Conservation (phyloP, 2,888 invertebrate species). For the Glaucopsyche alexis region DNA sequence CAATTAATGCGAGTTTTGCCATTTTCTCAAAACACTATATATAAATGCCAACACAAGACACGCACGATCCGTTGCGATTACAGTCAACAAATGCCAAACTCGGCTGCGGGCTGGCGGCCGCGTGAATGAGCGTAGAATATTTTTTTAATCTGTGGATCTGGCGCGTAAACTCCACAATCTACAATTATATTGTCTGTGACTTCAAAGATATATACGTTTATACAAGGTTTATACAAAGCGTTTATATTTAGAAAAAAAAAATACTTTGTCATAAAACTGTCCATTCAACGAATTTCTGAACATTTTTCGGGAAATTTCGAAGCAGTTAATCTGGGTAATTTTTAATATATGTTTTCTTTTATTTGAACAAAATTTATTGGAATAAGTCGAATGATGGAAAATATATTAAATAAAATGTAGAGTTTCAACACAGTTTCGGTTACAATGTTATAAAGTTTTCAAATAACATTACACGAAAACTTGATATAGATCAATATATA, state of each 20-base stretch:
- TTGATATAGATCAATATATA: too few species aligned
- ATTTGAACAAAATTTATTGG: too few species aligned
- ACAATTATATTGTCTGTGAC: background rate
- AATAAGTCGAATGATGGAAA: too few species aligned
- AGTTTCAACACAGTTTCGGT: too few species aligned
- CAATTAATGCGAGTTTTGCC: slow-evolving; percentile 61
- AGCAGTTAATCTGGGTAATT: too few species aligned
- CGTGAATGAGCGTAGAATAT: slow-evolving; percentile 36
- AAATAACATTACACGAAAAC: too few species aligned
- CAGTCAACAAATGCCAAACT: slow-evolving; percentile 56
- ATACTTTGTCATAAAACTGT: background rate
- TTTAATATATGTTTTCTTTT: too few species aligned
- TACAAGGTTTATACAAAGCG: too few species aligned
- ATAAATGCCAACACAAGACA: slow-evolving; percentile 38
- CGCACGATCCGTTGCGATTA: slow-evolving; percentile 51
- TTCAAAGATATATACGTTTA: background rate
- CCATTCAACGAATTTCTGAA: too few species aligned
- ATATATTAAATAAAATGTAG: too few species aligned
- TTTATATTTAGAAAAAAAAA: background rate
- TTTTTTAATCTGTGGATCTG: slow-evolving; percentile 34
- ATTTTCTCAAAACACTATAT: slow-evolving; percentile 53
- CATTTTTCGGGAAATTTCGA: too few species aligned
- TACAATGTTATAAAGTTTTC: too few species aligned
- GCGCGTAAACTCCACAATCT: slow-evolving; percentile 27
- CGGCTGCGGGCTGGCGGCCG: slow-evolving; percentile 33